These are phyloP conservation scores for Chascanopsetta lugubris DNA, from an alignment of 2,113 vertebrate species.

Conservation along the genomic window DNA sequence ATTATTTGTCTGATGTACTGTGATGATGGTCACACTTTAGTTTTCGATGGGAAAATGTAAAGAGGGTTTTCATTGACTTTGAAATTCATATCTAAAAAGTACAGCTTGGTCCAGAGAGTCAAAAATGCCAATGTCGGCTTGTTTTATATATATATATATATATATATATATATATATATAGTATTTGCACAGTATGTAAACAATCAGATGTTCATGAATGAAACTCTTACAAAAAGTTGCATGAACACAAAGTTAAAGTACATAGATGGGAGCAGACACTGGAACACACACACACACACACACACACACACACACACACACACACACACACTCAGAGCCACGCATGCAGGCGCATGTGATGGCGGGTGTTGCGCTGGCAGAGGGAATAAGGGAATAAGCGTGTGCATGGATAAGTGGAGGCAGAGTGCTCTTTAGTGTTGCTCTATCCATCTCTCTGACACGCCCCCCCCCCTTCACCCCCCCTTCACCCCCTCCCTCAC, in stretches of 20 bases:
- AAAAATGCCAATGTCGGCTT: too few species aligned
- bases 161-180: too few species aligned
- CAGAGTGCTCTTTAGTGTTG: slow-evolving; percentile 71
- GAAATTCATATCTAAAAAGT: too few species aligned
- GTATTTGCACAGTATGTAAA: too few species aligned
- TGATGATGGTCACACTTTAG: neutral
- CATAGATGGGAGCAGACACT: neutral
- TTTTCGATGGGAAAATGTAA: neutral
- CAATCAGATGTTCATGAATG: too few species aligned
- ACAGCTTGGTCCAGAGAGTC: too few species aligned
- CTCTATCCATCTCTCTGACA: slow-evolving; percentile 66
- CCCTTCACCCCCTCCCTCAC: slow-evolving; percentile 62
- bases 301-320: neutral
- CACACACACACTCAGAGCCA: neutral
- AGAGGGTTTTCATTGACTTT: too few species aligned
- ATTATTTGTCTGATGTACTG: too few species aligned
- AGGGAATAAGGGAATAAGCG: slow-evolving; percentile 58
- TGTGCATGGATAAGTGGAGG: slow-evolving; percentile 61
- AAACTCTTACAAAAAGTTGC: too few species aligned
- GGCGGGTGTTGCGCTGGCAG: slow-evolving; percentile 20
- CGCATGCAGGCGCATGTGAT: slow-evolving; percentile 5
- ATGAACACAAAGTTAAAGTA: too few species aligned
- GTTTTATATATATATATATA: too few species aligned
- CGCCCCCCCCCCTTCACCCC: slow-evolving; percentile 41
- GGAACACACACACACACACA: neutral